phyloP scores from a whole-genome alignment of 2,113 vertebrate genomes.

The Psittacula cyanocephala region DNA sequence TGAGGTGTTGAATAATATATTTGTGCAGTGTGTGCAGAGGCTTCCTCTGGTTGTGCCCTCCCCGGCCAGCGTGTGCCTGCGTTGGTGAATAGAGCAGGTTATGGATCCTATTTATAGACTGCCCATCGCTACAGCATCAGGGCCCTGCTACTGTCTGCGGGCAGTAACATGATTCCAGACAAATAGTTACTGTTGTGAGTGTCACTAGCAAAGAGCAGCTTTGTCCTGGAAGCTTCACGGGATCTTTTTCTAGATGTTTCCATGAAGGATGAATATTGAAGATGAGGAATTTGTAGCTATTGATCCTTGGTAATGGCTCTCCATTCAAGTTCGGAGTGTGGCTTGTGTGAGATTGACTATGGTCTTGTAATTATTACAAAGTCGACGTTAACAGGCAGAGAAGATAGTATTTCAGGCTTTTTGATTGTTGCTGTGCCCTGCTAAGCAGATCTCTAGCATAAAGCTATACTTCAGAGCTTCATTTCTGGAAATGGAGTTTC shows the following conservation, averaged over 20 bases:
- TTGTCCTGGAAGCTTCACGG: neutral
- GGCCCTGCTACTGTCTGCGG: neutral
- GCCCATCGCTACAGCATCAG: neutral
- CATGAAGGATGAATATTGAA: neutral
- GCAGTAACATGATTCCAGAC: neutral
- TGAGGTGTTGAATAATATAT: neutral
- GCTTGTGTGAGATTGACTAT: neutral
- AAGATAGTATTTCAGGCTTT: neutral
- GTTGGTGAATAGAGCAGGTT: neutral
- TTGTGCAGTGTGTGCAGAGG: neutral
- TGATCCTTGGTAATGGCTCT: rapidly evolving
- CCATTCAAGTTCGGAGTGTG: rapidly evolving
- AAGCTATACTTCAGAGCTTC: neutral
- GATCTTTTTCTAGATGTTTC: slow-evolving; percentile 20
- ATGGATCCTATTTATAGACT: neutral
- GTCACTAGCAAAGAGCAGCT: neutral
- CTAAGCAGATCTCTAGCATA: neutral
- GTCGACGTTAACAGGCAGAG: neutral
- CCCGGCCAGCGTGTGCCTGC: neutral
- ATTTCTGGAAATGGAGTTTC: neutral
- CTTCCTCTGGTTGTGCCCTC: neutral
- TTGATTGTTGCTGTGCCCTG: neutral
- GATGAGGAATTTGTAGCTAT: neutral
- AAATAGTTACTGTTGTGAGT: neutral
- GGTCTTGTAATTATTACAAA: neutral